These are phyloP conservation scores for Protobothrops flavoviridis DNA, from an alignment of 2,113 vertebrate species.

Conservation along the genomic window DNA sequence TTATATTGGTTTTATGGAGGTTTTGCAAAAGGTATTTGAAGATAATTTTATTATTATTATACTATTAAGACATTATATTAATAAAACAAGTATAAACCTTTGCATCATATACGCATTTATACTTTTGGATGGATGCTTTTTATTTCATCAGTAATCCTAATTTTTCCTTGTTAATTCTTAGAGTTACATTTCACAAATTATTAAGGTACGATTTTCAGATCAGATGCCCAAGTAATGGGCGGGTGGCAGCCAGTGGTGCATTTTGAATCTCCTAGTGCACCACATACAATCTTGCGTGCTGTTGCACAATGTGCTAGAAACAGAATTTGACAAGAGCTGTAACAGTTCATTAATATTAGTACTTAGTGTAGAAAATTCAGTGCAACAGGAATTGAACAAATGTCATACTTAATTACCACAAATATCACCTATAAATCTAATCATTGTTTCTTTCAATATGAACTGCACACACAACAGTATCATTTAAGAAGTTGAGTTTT, in stretches of 20 bases:
- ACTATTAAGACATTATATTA: background rate
- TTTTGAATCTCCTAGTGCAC: background rate
- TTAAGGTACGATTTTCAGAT: background rate
- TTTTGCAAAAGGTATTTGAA: background rate
- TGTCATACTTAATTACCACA: slow-evolving; percentile 6
- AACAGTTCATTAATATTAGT: background rate
- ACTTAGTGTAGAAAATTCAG: background rate
- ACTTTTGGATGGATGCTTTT: background rate
- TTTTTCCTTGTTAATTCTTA: background rate
- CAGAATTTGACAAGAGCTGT: background rate
- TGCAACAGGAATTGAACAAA: slow-evolving; percentile 29
- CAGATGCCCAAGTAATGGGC: background rate
- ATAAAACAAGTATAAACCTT: background rate
- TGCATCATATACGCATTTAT: background rate
- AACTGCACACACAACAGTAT: slow-evolving; percentile 43
- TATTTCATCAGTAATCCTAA: background rate
- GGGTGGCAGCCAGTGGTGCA: background rate
- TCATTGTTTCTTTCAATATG: slow-evolving; percentile 29
- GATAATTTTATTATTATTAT: background rate
- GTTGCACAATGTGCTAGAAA: background rate
- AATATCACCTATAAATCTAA: slow-evolving; percentile 13
- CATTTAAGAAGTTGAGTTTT: slow-evolving; percentile 50
- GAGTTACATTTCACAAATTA: background rate
- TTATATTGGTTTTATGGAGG: background rate
- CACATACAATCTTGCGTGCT: background rate